These are phyloP conservation scores for Cotesia chilonis DNA, from an alignment of 1,140 invertebrate species.

Conservation along the genomic window DNA sequence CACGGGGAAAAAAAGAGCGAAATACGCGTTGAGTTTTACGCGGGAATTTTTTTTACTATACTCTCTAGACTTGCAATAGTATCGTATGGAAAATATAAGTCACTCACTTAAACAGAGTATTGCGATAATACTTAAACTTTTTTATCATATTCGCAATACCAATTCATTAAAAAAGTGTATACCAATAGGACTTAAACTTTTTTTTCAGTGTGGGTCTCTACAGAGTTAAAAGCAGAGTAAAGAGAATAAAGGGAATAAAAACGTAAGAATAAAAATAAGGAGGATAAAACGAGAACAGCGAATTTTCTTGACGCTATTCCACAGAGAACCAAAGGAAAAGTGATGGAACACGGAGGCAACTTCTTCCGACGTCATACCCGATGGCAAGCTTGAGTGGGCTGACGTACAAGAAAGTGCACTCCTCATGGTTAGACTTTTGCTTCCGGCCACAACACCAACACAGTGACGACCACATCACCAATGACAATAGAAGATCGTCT, in stretches of 20 bases:
- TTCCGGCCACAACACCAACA: conserved; percentile 21
- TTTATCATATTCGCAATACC: too few species aligned
- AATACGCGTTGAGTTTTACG: too few species aligned
- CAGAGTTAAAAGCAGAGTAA: background rate
- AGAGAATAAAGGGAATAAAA: background rate
- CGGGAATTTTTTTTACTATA: too few species aligned
- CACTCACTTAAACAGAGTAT: too few species aligned
- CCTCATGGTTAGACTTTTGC: conserved; percentile 31
- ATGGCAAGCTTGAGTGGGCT: conserved; percentile 24
- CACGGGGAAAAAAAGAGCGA: too few species aligned
- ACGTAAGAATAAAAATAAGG: too few species aligned
- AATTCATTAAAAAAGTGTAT: too few species aligned
- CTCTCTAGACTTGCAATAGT: too few species aligned
- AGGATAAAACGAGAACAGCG: conserved; percentile 15
- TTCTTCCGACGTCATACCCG: conserved; percentile 27
- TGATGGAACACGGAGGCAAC: conserved; percentile 24
- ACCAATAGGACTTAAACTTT: too few species aligned
- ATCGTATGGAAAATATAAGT: too few species aligned
- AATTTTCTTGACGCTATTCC: conserved; percentile 25
- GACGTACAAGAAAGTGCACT: conserved; percentile 37
- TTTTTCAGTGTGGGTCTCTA: background rate
- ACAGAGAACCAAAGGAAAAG: conserved; percentile 20
- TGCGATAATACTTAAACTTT: too few species aligned
- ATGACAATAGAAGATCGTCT: conserved; percentile 10
- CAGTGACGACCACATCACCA: background rate